Base-by-base conservation (phyloP, 2,113 vertebrate species). In the Procavia capensis region DNA sequence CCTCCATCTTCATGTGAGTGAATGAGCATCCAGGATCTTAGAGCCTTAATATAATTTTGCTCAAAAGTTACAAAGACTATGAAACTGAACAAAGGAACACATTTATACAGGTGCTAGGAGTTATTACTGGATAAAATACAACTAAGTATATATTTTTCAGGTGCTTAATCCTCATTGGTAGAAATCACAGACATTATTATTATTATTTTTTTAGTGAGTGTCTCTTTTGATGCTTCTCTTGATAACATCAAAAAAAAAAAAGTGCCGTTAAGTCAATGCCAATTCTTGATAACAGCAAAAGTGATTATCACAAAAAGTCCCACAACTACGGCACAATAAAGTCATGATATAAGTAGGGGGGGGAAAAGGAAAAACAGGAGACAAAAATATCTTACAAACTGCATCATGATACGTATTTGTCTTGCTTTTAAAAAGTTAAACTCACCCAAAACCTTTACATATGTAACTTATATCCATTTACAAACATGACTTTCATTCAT, bases 361-460 rank as follows among this genome's bases (percentile, higher is more conserved):
- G 3, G 68, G 90, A 75, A 81, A 4, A 3, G 22, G 24, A 31
- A 57, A 6, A 9, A 9, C 34, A 70, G 57, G 76, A 93, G 45
- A 43, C 92, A 91, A 75, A 82, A 79, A 39, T 64, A 70, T 54
- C 43, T 74, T 22, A 80, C 36, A 81, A 57, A 85, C 1, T 8
- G 39, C 84, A 63, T 66, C 25, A 14, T 5, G 36, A 80, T 17
- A 83, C 63, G 24, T 66, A 45, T 6, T 47, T 47, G 5, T 78
- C 84, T 86, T 84, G 61, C 57, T 50, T n/a, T 29, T 29, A 64
- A 29, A 91, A 64, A 95, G 36, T 72, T 75, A 41, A 64, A 81
- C 14, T 78, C 64, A 86, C 70, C 76, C 24, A 43, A 70, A 86
- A 80, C 41, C 87, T 90, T 95, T 96, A 91, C 91, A 91, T 79